phyloP scores from a whole-genome alignment of 2,113 vertebrate species.

The Scopus umbretta region DNA sequence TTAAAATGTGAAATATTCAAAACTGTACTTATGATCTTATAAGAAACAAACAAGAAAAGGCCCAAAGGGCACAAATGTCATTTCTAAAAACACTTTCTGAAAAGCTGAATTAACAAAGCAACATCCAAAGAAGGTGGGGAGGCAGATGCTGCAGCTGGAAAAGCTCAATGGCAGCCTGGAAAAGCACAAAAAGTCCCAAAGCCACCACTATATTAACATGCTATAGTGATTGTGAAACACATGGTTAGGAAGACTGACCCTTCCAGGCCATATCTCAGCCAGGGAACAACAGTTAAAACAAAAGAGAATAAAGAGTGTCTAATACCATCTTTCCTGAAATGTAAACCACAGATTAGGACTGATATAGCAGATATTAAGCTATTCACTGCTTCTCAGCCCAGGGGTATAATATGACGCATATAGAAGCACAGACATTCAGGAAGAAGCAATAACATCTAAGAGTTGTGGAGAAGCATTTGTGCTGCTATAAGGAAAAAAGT shows the following conservation, averaged over 20 bases:
- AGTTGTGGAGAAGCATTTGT: not conserved
- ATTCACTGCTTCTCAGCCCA: not conserved
- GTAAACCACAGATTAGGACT: not conserved
- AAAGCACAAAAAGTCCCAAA: not conserved
- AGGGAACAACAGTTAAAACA: not conserved
- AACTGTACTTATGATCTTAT: not conserved
- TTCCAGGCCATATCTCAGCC: not conserved
- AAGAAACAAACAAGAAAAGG: not conserved
- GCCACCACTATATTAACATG: not conserved
- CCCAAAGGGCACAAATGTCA: not conserved
- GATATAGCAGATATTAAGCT: not conserved
- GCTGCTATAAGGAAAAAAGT: not conserved
- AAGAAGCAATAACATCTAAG: not conserved
- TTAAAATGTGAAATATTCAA: not conserved
- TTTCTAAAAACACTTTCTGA: not conserved
- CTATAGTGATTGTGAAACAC: fast-evolving
- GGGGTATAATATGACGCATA: not conserved
- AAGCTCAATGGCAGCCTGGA: not conserved
- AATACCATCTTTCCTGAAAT: not conserved
- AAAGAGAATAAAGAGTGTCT: not conserved
- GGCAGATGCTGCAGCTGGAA: not conserved
- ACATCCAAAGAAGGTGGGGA: not conserved
- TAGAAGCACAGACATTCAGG: not conserved
- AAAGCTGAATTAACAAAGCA: not conserved
- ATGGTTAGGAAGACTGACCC: not conserved